Percentiles rank a stretch among this genome's conserved stretches.
These are phyloP conservation scores for Entomyzon cyanotis DNA, from an alignment of 2,113 vertebrate species.

Conservation along the genomic window DNA sequence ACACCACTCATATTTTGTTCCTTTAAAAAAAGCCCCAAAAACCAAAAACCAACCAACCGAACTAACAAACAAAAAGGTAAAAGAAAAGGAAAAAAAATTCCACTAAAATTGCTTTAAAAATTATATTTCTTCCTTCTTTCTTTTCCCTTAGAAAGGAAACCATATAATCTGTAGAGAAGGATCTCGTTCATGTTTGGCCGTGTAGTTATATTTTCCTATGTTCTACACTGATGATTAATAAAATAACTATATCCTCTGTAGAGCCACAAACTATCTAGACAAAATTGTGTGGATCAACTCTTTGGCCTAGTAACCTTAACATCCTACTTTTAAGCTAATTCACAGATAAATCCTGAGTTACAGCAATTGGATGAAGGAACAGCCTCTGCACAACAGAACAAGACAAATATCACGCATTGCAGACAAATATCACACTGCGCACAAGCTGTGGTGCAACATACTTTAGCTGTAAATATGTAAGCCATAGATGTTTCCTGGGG, in stretches of 20 bases:
- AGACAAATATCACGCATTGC: neutral
- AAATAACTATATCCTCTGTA: neutral
- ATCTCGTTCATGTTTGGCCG: neutral
- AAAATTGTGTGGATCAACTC: neutral
- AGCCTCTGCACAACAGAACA: neutral
- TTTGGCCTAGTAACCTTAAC: neutral
- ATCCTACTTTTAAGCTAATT: neutral
- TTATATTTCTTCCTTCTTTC: neutral
- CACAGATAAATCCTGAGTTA: neutral
- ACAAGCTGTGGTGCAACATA: neutral
- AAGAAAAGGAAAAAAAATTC: too few relatives aligned
- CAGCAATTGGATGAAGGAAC: neutral
- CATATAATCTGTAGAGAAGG: neutral
- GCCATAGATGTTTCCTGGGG: neutral
- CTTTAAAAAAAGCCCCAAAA: rapidly evolving
- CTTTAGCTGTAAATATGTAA: neutral
- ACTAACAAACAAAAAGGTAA: neutral
- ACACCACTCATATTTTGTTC: neutral
- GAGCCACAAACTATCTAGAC: neutral
- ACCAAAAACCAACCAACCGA: neutral
- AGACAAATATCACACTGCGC: neutral
- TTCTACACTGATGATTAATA: neutral
- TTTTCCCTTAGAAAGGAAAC: neutral
- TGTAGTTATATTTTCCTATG: neutral
- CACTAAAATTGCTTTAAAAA: neutral